phyloP scores from a whole-genome alignment of 1,140 invertebrate genomes.

The Procambarus virginalis region DNA sequence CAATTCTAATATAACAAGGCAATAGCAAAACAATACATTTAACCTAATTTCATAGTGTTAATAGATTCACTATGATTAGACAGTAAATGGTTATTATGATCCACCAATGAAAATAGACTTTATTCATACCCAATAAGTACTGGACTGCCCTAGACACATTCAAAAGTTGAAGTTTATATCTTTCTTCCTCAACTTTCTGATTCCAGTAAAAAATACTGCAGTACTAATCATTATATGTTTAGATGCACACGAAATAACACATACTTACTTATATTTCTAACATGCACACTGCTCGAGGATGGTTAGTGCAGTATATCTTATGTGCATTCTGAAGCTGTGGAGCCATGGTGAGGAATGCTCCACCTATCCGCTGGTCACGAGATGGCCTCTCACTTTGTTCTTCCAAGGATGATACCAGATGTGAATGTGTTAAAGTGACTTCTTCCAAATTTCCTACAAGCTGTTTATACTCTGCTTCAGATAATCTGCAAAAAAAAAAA shows the following conservation, averaged over 20 bases:
- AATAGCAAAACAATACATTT: no score
- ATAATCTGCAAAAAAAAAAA: constrained; percentile 79
- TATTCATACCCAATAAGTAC: no score
- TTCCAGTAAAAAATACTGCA: no score
- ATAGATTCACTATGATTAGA: no score
- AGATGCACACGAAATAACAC: not conserved
- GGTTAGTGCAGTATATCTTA: constrained; percentile 90
- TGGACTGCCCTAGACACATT: no score
- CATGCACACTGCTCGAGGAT: constrained; percentile 93
- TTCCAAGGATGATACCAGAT: constrained; percentile 72
- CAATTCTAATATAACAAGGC: no score
- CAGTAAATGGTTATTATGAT: no score
- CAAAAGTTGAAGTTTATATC: no score
- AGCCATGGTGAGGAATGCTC: constrained; percentile 90
- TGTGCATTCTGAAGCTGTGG: constrained; percentile 90
- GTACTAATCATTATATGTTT: no score
- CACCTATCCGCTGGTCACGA: constrained; percentile 86
- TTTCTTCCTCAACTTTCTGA: no score
- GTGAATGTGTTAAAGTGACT: constrained; percentile 77
- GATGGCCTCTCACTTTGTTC: constrained; percentile 54
- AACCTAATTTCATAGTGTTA: no score
- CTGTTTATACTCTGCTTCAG: constrained; percentile 87
- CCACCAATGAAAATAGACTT: no score
- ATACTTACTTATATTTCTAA: constrained; percentile 80
- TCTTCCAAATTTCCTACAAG: constrained; percentile 91